Evolutionary conservation across 2,113 vertebrate genomes (phyloP).

Genomic region (Pachyramphus minor): DNA sequence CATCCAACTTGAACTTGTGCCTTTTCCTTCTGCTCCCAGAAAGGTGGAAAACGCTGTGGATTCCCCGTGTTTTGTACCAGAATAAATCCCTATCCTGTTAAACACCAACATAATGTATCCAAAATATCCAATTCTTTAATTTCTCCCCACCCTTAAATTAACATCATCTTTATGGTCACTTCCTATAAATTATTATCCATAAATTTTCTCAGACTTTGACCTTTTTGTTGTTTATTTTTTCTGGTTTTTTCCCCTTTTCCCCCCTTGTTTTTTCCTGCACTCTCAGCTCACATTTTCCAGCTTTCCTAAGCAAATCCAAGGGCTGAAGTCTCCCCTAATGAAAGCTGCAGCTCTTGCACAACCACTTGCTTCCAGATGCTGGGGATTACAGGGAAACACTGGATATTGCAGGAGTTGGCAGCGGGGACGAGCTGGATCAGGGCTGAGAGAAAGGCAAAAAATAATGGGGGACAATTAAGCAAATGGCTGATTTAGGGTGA

Average conservation of each 20-base stretch:
- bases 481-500: slow-evolving; percentile 19
- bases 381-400: slow-evolving; percentile 21
- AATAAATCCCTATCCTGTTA: neutral
- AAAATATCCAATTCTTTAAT: neutral
- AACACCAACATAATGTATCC: neutral
- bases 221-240: neutral
- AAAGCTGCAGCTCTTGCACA: slow-evolving; percentile 27
- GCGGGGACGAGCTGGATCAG: neutral
- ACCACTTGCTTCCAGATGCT: slow-evolving; percentile 34
- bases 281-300: neutral
- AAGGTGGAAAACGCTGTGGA: neutral
- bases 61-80: neutral
- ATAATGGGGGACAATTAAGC: slow-evolving; percentile 1
- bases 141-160: neutral
- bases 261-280: neutral
- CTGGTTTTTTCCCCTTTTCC: too few relatives aligned
- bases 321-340: neutral
- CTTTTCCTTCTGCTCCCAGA: neutral
- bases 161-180: neutral
- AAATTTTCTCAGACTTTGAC: neutral
- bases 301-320: neutral
- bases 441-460: neutral
- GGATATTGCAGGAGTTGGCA: slow-evolving; percentile 32
- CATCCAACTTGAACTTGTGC: too few relatives aligned
- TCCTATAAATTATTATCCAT: too few relatives aligned